These are phyloP conservation scores for Semnornis frantzii DNA, from an alignment of 2,113 vertebrate genomes.

Conservation along the genomic window DNA sequence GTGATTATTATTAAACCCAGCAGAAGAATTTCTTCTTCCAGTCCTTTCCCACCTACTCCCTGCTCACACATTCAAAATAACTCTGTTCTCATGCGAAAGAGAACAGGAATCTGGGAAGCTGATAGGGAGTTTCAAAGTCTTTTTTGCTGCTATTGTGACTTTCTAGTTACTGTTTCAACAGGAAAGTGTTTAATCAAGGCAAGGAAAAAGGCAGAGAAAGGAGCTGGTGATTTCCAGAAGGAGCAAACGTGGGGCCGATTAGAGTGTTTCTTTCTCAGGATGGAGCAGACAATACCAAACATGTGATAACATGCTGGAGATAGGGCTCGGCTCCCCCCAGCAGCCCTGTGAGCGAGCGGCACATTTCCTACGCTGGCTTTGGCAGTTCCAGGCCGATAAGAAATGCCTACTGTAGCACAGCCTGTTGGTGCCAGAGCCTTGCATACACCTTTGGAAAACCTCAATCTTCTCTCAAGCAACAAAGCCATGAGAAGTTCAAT, in stretches of 20 bases:
- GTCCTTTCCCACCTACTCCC: neutral
- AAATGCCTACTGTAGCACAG: neutral
- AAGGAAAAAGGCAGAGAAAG: neutral
- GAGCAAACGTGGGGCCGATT: constrained; percentile 50
- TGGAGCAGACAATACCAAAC: constrained; percentile 36
- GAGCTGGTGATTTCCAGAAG: constrained; percentile 29
- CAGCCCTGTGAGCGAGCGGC: constrained; percentile 17
- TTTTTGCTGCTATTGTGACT: neutral
- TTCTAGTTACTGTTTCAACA: constrained; percentile 59
- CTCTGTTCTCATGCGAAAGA: neutral
- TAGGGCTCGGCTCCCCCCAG: constrained; percentile 24
- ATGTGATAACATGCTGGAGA: neutral
- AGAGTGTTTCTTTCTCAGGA: constrained; percentile 61
- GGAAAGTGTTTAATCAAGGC: constrained; percentile 61
- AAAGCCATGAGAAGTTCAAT: neutral
- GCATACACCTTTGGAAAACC: constrained; percentile 3
- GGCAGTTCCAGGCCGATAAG: neutral
- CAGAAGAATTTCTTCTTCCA: neutral
- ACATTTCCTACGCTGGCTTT: constrained; percentile 49
- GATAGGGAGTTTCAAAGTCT: neutral
- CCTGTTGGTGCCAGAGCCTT: neutral
- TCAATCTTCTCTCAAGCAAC: neutral
- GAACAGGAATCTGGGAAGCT: neutral
- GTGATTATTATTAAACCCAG: neutral
- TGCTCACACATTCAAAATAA: neutral